phyloP scores from a whole-genome alignment of 2,888 invertebrate genomes.

The Lasioglossum leucozonium region DNA sequence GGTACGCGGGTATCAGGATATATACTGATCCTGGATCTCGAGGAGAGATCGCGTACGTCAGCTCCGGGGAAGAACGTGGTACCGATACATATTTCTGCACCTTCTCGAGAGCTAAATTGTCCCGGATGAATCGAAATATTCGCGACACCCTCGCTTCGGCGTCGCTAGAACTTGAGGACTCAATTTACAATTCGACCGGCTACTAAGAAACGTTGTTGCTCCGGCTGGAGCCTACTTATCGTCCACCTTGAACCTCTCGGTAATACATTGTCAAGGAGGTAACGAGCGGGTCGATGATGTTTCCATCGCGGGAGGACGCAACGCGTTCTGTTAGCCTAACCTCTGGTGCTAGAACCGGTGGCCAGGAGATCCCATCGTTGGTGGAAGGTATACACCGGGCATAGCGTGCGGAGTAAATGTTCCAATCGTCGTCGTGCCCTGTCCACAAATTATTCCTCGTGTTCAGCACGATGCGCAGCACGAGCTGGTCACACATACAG shows the following conservation, averaged over 20 bases:
- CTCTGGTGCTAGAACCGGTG: slow-evolving; percentile 63
- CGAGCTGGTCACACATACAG: slow-evolving; percentile 69
- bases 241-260: background rate
- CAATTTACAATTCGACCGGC: slow-evolving; percentile 19
- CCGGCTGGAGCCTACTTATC: slow-evolving; percentile 10
- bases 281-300: slow-evolving; percentile 33
- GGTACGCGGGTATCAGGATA: slow-evolving; percentile 29
- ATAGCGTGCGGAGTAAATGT: slow-evolving; percentile 77
- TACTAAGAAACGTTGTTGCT: slow-evolving; percentile 3
- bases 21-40: slow-evolving; percentile 41
- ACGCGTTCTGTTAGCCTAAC: slow-evolving; percentile 53
- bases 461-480: slow-evolving; percentile 77
- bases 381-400: slow-evolving; percentile 65
- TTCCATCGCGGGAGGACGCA: slow-evolving; percentile 48
- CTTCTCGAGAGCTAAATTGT: background rate
- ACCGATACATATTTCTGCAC: background rate
- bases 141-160: background rate
- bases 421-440: slow-evolving; percentile 79
- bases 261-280: slow-evolving; percentile 13
- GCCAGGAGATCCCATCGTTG: slow-evolving; percentile 70
- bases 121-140: background rate
- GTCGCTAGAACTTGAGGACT: background rate
- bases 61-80: background rate
- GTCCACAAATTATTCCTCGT: slow-evolving; percentile 83
- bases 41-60: slow-evolving; percentile 42